Base-by-base conservation (phyloP, 2,888 invertebrate species). In the Melanargia galathea region DNA sequence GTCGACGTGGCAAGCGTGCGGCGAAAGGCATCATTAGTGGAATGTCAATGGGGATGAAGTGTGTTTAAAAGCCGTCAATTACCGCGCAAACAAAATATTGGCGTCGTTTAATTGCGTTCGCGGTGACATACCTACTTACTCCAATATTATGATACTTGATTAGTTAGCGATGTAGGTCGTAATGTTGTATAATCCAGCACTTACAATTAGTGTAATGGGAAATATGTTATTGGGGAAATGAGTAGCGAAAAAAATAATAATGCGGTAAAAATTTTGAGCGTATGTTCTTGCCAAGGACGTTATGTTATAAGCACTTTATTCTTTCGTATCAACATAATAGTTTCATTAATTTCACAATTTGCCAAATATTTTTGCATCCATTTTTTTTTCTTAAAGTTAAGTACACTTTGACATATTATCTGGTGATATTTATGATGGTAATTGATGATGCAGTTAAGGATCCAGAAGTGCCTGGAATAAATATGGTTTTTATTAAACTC, bases 51-150 rank as follows among this genome's bases (percentile, higher is more conserved):
- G 72, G 65, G 64, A 65, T 64, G 73, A 73, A 75, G 79, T 83
- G 78, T 79, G 80, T 74, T 77, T 80, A 82, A 79, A 78, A 82
- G 76, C 81, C 74, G 88, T 90, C 90, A 89, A 90, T 90, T 90
- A 90, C 71, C 71, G 74, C 70, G 75, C 75, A 79, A 80, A 75
- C 80, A 79, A 78, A 90, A 89, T 86, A 86, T 88, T 86, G 80
- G 79, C 79, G 72, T 72, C 75, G 80, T 82, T 81, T 80, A 79
- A 79, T 78, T 74, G 76, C 75, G 75, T 71, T 68, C 71, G 67
- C 66, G 68, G 74, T 73, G 74, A 71, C 71, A 76, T 66, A n/a
- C n/a, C n/a, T n/a, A n/a, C n/a, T n/a, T n/a, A 63, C 67, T 66
- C 63, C 64, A 64, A 67, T 55, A 64, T 56, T 52, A 20, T 51